phyloP scores from a whole-genome alignment of 2,113 vertebrate species.

The Caranx ignobilis region DNA sequence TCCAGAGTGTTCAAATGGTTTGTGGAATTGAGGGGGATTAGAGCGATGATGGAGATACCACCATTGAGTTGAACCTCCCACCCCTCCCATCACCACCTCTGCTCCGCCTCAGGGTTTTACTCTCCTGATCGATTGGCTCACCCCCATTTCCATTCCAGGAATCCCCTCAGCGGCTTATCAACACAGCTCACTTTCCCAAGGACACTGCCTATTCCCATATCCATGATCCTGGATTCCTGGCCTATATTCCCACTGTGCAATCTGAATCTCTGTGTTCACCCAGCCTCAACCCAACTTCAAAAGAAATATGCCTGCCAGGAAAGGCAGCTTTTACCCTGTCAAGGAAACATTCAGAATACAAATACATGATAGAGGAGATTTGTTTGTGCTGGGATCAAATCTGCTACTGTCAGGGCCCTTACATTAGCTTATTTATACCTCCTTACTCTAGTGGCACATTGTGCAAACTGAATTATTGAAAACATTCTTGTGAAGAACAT shows the following conservation, averaged over 20 bases:
- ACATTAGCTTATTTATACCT: neutral
- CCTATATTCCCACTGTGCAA: slow-evolving; percentile 43
- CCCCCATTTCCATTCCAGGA: slow-evolving; percentile 71
- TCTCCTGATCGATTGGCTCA: slow-evolving; percentile 67
- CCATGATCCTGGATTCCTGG: slow-evolving; percentile 43
- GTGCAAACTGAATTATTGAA: neutral
- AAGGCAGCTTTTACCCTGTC: slow-evolving; percentile 24
- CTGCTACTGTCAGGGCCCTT: neutral
- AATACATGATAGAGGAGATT: slow-evolving; percentile 29
- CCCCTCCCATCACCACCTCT: slow-evolving; percentile 34
- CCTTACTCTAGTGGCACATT: neutral
- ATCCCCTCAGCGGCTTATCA: slow-evolving; percentile 65
- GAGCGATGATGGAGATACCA: slow-evolving; percentile 58
- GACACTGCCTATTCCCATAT: slow-evolving; percentile 57
- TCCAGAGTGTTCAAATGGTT: slow-evolving; percentile 35
- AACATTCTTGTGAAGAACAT: neutral
- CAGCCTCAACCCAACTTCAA: slow-evolving; percentile 52
- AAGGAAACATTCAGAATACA: slow-evolving; percentile 54
- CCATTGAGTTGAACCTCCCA: slow-evolving; percentile 45
- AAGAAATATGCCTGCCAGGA: slow-evolving; percentile 49
- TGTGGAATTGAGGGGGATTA: slow-evolving; percentile 49
- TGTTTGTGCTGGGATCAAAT: slow-evolving; percentile 20
- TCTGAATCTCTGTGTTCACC: slow-evolving; percentile 40
- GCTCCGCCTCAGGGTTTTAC: slow-evolving; percentile 60
- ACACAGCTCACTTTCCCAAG: slow-evolving; percentile 65